Evolutionary conservation across 30 jellyfish, hydroid and myxozoan genomes (phyloP).

Genomic region (Nemopilema nomurai): DNA sequence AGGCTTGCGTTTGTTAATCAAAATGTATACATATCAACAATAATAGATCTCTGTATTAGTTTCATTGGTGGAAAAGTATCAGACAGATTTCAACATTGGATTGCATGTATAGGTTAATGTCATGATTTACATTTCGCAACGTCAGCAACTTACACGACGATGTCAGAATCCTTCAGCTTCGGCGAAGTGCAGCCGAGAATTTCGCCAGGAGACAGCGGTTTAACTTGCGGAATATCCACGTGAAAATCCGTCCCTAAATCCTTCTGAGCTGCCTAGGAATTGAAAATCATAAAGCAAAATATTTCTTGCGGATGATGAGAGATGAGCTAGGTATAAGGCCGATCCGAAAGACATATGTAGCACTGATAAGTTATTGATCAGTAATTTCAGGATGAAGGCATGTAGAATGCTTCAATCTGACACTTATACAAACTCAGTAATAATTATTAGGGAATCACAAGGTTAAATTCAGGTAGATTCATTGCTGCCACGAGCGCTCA

Average conservation of each 20-base stretch:
- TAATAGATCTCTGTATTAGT: too few species aligned
- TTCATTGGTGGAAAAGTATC: too few species aligned
- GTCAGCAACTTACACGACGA: slow-evolving; percentile 59
- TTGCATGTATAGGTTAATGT: too few species aligned
- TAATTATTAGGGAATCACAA: background rate
- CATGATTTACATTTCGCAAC: too few species aligned
- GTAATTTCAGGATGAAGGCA: background rate
- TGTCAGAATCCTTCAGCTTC: slow-evolving; percentile 62
- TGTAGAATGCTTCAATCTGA: background rate
- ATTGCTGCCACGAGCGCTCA: background rate
- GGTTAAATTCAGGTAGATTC: background rate
- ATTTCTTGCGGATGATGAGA: background rate
- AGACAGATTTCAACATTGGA: too few species aligned
- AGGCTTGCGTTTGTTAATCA: too few species aligned
- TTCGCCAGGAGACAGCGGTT: slow-evolving; percentile 99
- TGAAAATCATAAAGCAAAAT: background rate
- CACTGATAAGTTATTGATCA: background rate
- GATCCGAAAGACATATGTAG: background rate
- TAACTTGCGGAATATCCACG: slow-evolving; percentile 88
- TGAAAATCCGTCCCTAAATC: slow-evolving; percentile 56
- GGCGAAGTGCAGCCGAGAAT: slow-evolving; percentile 99
- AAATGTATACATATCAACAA: too few species aligned
- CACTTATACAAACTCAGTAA: too few species aligned
- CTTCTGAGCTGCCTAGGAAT: slow-evolving; percentile 68
- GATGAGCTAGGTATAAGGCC: background rate